These are phyloP conservation scores for Urosaurus nigricauda DNA, from an alignment of 2,797 vertebrate species.

Conservation along the genomic window DNA sequence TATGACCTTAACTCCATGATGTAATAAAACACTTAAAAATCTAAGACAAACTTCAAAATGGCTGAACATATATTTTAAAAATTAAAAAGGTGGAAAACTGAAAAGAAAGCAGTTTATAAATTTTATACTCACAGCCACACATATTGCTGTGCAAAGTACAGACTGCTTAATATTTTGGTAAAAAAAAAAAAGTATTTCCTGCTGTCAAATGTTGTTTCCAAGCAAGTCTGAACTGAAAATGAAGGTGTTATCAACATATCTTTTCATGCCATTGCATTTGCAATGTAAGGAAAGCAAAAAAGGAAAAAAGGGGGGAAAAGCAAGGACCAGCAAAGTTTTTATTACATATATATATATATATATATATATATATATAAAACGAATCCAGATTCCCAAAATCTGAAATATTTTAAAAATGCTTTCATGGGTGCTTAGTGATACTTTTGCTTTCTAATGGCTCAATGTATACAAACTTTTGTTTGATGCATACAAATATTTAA, in stretches of 20 bases:
- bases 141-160: neutral
- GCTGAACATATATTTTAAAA: neutral
- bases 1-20: neutral
- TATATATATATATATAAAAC: too few species aligned
- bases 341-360: too few species aligned
- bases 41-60: neutral
- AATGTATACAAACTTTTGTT: too few species aligned
- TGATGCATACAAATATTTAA: too few species aligned
- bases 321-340: neutral
- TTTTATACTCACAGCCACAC: neutral
- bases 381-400: too few species aligned
- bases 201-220: constrained; percentile 7
- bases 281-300: neutral
- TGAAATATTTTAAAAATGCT: too few species aligned
- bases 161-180: neutral
- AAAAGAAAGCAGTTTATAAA: neutral
- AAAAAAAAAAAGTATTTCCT: neutral
- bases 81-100: neutral
- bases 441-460: too few species aligned
- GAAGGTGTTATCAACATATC: neutral
- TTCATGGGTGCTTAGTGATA: too few species aligned
- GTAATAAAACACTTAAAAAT: neutral
- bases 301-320: too few species aligned
- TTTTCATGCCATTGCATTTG: neutral
- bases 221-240: neutral